Evolutionary conservation across 2,888 invertebrate species (phyloP).

Genomic region (Alviniconcha strummeri): DNA sequence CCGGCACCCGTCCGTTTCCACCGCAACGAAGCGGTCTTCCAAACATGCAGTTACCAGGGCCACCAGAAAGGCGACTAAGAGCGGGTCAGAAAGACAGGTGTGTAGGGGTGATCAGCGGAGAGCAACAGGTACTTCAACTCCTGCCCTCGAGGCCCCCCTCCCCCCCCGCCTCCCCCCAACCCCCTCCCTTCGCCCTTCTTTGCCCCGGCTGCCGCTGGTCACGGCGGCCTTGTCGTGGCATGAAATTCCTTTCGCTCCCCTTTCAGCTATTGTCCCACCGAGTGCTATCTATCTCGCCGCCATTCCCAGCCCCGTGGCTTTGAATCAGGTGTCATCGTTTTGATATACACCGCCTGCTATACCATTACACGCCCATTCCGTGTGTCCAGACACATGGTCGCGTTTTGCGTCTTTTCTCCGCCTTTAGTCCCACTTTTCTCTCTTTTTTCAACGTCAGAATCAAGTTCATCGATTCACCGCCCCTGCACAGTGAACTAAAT

Average conservation of each 20-base stretch:
- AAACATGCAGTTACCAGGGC: slow-evolving; percentile 6
- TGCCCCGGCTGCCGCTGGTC: not conserved
- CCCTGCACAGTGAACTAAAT: too few relatives aligned
- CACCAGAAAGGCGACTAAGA: slow-evolving; percentile 10
- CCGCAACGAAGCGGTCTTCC: not conserved
- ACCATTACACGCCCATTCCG: not conserved
- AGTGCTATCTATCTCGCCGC: not conserved
- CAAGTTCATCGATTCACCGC: too few relatives aligned
- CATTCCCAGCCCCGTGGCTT: not conserved
- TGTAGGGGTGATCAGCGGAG: not conserved
- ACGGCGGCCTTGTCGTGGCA: not conserved
- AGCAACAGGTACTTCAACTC: not conserved
- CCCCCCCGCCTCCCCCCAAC: not conserved
- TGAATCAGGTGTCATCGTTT: slow-evolving; percentile 24
- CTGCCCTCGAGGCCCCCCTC: not conserved
- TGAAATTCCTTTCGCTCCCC: slow-evolving; percentile 22
- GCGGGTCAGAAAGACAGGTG: slow-evolving; percentile 15
- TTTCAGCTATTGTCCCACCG: not conserved
- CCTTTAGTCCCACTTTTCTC: too few relatives aligned
- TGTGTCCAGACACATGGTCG: too few relatives aligned
- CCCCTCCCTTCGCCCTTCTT: not conserved
- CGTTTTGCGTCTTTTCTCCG: too few relatives aligned
- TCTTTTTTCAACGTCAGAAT: too few relatives aligned
- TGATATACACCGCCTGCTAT: slow-evolving; percentile 4
- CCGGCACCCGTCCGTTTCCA: not conserved